Percentiles rank a stretch among this genome's conserved stretches.
phyloP scores from a whole-genome alignment of 2,888 invertebrate species.

The Lasioglossum zephyrum region DNA sequence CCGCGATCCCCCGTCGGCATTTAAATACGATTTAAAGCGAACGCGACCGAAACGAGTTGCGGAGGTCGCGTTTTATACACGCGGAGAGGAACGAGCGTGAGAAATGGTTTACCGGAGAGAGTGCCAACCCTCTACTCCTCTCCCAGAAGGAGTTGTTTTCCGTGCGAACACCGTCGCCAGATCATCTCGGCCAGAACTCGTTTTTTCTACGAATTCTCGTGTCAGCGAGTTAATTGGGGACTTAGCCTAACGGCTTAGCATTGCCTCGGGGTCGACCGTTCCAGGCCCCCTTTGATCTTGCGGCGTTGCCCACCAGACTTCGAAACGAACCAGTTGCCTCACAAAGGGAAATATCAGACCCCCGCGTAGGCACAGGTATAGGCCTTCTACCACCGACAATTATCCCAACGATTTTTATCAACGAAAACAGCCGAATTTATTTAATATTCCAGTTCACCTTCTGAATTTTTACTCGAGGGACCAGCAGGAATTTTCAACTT shows the following conservation, averaged over 20 bases:
- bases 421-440: no score
- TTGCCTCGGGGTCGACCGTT: neutral
- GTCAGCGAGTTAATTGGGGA: neutral
- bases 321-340: neutral
- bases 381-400: neutral
- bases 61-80: constrained; percentile 73
- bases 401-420: neutral
- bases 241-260: neutral
- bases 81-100: constrained; percentile 68
- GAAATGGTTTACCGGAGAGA: constrained; percentile 46
- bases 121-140: neutral
- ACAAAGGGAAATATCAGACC: neutral
- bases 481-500: no score
- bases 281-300: neutral
- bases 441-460: no score
- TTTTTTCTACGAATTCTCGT: neutral
- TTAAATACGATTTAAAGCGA: constrained; percentile 75
- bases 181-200: constrained; percentile 14
- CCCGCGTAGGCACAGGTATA: neutral
- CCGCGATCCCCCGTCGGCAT: constrained; percentile 62
- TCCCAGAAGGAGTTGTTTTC: constrained; percentile 8
- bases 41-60: constrained; percentile 72
- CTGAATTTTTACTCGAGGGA: no score
- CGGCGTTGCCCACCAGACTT: neutral
- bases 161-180: constrained; percentile 9